Percentiles rank a stretch among this genome's conserved stretches.
Conservation (phyloP, 2,113 vertebrate genomes). For the Stomatorhinus ivindoensis region DNA sequence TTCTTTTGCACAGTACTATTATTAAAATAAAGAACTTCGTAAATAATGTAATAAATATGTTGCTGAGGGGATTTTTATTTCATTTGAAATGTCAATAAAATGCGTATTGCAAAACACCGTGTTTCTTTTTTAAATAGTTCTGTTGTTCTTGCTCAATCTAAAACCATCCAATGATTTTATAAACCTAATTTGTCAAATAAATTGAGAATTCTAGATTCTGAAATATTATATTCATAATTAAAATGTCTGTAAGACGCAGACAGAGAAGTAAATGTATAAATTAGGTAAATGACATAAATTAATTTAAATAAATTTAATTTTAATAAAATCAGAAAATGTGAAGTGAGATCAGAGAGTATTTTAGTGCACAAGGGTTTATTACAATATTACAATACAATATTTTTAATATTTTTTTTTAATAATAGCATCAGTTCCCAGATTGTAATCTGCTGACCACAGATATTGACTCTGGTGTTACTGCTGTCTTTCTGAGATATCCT, state of each 20-base stretch:
- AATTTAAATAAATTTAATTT: no score
- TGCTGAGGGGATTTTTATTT: conserved; percentile 2
- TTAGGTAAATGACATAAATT: neutral
- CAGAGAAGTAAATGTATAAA: neutral
- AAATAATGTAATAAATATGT: neutral
- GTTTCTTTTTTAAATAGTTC: no score
- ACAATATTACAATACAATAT: neutral
- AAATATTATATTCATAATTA: neutral
- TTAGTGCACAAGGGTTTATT: neutral
- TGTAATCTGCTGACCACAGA: neutral
- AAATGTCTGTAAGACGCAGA: neutral
- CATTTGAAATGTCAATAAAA: conserved; percentile 1
- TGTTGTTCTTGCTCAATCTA: neutral
- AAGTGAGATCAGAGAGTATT: neutral
- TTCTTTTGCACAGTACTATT: neutral
- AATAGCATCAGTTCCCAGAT: neutral
- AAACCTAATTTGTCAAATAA: neutral
- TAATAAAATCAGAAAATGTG: neutral
- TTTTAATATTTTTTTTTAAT: neutral
- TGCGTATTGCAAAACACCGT: neutral
- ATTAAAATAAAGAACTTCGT: neutral
- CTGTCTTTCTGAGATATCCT: neutral
- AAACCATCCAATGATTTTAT: neutral
- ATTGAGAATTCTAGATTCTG: neutral
- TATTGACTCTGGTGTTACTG: neutral